phyloP scores from a whole-genome alignment of 2,113 vertebrate genomes.

The Eurystomus gularis region DNA sequence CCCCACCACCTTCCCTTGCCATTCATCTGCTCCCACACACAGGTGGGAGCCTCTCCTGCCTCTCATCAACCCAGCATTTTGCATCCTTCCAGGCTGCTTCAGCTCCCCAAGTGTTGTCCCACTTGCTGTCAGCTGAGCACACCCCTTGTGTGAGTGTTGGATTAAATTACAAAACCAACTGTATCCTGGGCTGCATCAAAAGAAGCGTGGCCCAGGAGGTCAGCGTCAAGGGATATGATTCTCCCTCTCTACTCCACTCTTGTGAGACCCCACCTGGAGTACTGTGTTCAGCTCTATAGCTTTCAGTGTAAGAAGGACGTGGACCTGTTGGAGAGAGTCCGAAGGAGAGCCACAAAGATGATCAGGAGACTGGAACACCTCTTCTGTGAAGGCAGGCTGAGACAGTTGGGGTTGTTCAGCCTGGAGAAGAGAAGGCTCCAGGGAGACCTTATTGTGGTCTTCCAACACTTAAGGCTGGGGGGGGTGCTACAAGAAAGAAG shows the following conservation, averaged over 20 bases:
- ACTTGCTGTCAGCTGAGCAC: accelerated
- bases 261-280: not conserved
- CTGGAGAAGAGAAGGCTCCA: not conserved
- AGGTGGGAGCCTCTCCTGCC: accelerated
- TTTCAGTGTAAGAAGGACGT: not conserved
- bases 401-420: not conserved
- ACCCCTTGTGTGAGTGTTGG: too few species aligned
- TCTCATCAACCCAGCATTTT: not conserved
- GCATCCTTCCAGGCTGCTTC: not conserved
- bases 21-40: accelerated
- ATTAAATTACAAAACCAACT: not conserved
- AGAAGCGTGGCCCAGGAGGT: not conserved
- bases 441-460: not conserved
- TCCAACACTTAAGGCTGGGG: not conserved
- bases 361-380: not conserved
- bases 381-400: not conserved
- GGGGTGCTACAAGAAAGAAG: not conserved
- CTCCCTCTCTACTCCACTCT: not conserved
- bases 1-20: accelerated
- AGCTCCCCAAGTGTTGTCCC: accelerated
- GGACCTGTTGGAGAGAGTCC: not conserved
- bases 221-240: not conserved
- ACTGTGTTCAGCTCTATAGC: not conserved
- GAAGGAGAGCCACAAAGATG: not conserved
- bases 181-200: not conserved